These are phyloP conservation scores for Amblyjoppa proteus DNA, from an alignment of 2,888 invertebrate species.

Conservation along the genomic window DNA sequence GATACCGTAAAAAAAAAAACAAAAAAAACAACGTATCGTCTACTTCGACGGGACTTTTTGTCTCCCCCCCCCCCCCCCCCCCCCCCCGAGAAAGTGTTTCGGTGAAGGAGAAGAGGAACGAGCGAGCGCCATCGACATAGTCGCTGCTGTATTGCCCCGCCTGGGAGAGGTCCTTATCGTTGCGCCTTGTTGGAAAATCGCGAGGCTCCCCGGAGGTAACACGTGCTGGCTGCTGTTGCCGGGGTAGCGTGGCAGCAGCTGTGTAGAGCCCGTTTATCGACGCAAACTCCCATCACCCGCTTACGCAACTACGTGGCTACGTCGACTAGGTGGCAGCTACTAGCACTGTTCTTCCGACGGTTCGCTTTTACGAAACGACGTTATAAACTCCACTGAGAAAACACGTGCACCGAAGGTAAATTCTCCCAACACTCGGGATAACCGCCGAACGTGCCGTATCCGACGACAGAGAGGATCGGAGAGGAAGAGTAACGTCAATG, in stretches of 20 bases:
- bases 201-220: constrained; percentile 28
- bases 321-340: background rate
- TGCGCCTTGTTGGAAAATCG: constrained; percentile 33
- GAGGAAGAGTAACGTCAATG: background rate
- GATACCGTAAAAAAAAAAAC: background rate
- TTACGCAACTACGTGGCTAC: constrained; percentile 60
- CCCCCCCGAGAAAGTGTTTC: background rate
- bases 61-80: background rate
- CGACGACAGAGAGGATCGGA: background rate
- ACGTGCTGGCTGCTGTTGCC: constrained; percentile 48
- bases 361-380: background rate
- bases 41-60: background rate
- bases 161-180: constrained; percentile 18
- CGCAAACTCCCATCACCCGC: constrained; percentile 59
- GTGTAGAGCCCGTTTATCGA: constrained; percentile 61
- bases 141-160: background rate
- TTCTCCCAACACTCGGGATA: background rate
- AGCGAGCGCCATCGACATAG: constrained; percentile 25
- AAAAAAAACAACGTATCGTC: constrained; percentile 4
- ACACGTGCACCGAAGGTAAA: constrained; percentile 1
- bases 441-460: background rate
- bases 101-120: constrained; percentile 29
- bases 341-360: constrained; percentile 18
- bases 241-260: constrained; percentile 51
- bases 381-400: background rate